A percentile compares a stretch with the other conserved stretches of the same genome.
These are phyloP conservation scores for Lates calcarifer DNA, from an alignment of 2,113 vertebrate species.

Conservation along the genomic window DNA sequence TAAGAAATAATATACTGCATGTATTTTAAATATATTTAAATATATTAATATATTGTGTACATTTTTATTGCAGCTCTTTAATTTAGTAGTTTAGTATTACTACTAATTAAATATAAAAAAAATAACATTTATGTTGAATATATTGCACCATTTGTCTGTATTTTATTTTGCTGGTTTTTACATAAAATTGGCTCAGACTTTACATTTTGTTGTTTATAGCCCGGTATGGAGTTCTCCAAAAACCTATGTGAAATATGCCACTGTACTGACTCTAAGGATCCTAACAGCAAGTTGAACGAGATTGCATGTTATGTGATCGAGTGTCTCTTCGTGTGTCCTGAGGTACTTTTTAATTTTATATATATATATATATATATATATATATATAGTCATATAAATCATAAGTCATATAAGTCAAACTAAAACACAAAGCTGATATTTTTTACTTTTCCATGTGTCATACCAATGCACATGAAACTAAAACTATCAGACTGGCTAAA, in stretches of 20 bases:
- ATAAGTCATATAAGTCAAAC: background rate
- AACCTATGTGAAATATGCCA: constrained; percentile 72
- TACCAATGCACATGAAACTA: too few relatives aligned
- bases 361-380: too few relatives aligned
- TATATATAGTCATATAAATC: background rate
- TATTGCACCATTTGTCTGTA: too few relatives aligned
- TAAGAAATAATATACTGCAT: constrained; percentile 62
- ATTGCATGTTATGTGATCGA: constrained; percentile 55
- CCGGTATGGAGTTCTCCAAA: constrained; percentile 70
- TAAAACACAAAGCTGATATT: background rate
- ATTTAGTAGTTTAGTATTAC: too few relatives aligned
- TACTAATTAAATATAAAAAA: too few relatives aligned
- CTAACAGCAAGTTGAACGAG: constrained; percentile 13
- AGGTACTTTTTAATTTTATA: constrained; percentile 61
- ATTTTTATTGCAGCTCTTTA: too few relatives aligned
- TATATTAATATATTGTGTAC: background rate
- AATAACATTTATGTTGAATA: too few relatives aligned
- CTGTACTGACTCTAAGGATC: constrained; percentile 75
- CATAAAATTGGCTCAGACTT: background rate
- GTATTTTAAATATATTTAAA: background rate
- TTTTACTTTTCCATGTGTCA: background rate
- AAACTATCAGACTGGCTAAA: too few relatives aligned
- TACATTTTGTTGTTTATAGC: constrained; percentile 67
- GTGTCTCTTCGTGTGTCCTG: constrained; percentile 73
- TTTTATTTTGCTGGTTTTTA: background rate